These are phyloP conservation scores for Tricholaema leucomelas DNA, from an alignment of 2,113 vertebrate genomes.

Conservation along the genomic window DNA sequence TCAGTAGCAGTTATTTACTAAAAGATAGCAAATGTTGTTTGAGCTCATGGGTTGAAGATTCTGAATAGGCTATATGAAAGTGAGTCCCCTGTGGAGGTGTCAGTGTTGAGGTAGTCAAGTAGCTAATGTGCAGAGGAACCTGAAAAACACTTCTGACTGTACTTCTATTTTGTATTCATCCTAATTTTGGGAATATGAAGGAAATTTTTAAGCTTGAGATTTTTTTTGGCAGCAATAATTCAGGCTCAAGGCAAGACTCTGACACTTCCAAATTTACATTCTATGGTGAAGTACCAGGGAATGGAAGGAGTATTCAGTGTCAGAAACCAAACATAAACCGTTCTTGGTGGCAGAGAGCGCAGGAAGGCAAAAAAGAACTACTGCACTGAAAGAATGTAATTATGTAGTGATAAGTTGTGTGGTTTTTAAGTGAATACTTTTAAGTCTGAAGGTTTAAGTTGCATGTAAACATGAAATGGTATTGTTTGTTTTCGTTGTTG, in stretches of 20 bases:
- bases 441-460: neutral
- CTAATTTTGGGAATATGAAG: neutral
- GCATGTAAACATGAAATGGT: neutral
- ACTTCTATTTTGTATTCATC: neutral
- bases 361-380: neutral
- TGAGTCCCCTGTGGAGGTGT: neutral
- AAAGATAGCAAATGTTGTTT: neutral
- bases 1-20: neutral
- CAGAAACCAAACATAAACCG: neutral
- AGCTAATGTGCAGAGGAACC: neutral
- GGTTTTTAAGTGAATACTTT: neutral
- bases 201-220: neutral
- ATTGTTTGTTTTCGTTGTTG: neutral
- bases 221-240: neutral
- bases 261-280: neutral
- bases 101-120: neutral
- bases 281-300: neutral
- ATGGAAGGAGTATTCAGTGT: neutral
- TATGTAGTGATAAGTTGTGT: neutral
- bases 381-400: neutral
- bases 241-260: neutral
- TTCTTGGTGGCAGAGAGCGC: neutral
- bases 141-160: neutral
- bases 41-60: neutral
- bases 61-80: neutral